Evolutionary conservation across 2,113 vertebrate genomes (phyloP).

Genomic region (Dendrocopos noguchii): DNA sequence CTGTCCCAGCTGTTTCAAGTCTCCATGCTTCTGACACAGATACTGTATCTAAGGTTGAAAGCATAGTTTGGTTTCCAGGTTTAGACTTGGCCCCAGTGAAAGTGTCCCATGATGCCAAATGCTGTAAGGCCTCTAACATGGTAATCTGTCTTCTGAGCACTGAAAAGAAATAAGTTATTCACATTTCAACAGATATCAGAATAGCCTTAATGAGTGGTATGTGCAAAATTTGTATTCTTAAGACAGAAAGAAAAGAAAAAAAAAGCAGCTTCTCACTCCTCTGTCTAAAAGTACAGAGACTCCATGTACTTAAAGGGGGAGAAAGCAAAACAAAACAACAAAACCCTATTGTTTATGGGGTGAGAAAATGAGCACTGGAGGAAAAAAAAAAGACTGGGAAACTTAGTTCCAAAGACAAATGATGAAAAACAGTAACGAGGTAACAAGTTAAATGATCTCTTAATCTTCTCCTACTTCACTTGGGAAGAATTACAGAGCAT

Average conservation of each 20-base stretch:
- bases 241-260: not conserved
- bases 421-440: not conserved
- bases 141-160: not conserved
- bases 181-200: not conserved
- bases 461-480: not conserved
- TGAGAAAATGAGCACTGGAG: not conserved
- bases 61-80: not conserved
- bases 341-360: not conserved
- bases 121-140: not conserved
- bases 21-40: constrained; percentile 5
- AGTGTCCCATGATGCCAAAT: not conserved
- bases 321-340: not conserved
- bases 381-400: not conserved
- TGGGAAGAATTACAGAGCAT: not conserved
- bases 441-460: constrained; percentile 15
- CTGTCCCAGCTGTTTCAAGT: constrained; percentile 41
- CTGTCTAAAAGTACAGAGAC: not conserved
- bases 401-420: not conserved
- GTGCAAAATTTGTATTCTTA: not conserved
- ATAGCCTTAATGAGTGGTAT: not conserved
- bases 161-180: not conserved
- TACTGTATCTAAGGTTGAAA: not conserved
- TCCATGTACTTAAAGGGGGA: not conserved
- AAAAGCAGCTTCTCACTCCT: not conserved
- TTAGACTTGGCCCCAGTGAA: constrained; percentile 4